A percentile compares a stretch with the other conserved stretches of the same genome.
Evolutionary conservation across 1,140 invertebrate species (phyloP).

Genomic region (Bilobella aurantiaca): DNA sequence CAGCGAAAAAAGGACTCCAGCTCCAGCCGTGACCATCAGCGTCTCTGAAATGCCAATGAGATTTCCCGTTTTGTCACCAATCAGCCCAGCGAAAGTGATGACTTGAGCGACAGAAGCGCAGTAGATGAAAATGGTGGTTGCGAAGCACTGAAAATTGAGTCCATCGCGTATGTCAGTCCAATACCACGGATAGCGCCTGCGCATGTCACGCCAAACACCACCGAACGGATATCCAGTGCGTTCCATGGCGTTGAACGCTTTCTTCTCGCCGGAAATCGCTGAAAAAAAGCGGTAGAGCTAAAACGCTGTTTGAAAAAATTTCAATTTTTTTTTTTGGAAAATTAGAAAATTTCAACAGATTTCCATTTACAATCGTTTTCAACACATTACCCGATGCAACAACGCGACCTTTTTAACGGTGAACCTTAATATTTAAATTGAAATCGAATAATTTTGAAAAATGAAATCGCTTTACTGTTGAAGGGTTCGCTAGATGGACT

Average conservation of each 20-base stretch:
- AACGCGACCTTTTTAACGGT: no score
- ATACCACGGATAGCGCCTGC: slow-evolving; percentile 72
- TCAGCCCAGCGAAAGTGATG: slow-evolving; percentile 87
- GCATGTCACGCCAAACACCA: slow-evolving; percentile 77
- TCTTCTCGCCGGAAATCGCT: no score
- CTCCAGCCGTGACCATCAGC: slow-evolving; percentile 69
- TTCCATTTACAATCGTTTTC: no score
- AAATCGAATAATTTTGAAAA: no score
- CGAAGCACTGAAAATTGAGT: slow-evolving; percentile 72
- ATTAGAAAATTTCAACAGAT: not conserved
- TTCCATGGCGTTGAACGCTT: slow-evolving; percentile 54
- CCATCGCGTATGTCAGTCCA: slow-evolving; percentile 76
- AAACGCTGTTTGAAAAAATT: no score
- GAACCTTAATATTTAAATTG: no score
- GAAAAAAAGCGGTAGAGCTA: no score
- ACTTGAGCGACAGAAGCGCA: slow-evolving; percentile 88
- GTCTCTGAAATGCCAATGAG: slow-evolving; percentile 89
- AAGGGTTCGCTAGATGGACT: not conserved
- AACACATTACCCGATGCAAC: no score
- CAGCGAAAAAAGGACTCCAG: slow-evolving; percentile 74
- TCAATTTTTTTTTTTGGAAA: not conserved
- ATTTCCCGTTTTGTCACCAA: slow-evolving; percentile 83
- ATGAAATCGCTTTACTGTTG: not conserved
- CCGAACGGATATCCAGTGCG: slow-evolving; percentile 68
- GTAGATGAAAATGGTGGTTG: slow-evolving; percentile 89